Evolutionary conservation across 1,140 invertebrate species (phyloP).

Genomic region (Neodiprion fabricii): DNA sequence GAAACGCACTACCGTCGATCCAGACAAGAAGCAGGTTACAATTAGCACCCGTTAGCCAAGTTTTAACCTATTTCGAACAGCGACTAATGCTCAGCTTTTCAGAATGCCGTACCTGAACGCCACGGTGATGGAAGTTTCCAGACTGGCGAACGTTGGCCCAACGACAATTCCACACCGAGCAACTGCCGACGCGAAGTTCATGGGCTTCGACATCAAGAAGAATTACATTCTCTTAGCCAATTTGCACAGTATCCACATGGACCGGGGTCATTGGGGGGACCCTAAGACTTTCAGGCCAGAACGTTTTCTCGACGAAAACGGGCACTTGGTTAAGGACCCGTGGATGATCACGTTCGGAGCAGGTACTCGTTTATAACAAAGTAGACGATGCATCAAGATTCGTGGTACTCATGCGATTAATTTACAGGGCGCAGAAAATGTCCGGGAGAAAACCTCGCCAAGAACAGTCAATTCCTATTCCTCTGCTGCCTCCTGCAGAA

Average conservation of each 20-base stretch:
- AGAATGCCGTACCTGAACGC: slow-evolving; percentile 63
- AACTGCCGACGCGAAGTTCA: slow-evolving; percentile 47
- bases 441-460: slow-evolving; percentile 58
- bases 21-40: slow-evolving; percentile 49
- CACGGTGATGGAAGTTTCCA: slow-evolving; percentile 56
- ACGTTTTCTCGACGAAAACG: slow-evolving; percentile 63
- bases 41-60: too few species aligned
- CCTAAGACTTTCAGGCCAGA: slow-evolving; percentile 67
- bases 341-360: slow-evolving; percentile 63
- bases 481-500: slow-evolving; percentile 52
- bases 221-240: slow-evolving; percentile 53
- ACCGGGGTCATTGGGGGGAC: slow-evolving; percentile 63
- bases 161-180: slow-evolving; percentile 56
- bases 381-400: slow-evolving; percentile 5
- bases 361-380: slow-evolving; percentile 45
- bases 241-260: slow-evolving; percentile 55
- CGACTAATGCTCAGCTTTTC: slow-evolving; percentile 22
- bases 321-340: slow-evolving; percentile 57
- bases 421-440: slow-evolving; percentile 54
- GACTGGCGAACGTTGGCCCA: slow-evolving; percentile 59
- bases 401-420: not conserved
- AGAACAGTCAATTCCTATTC: slow-evolving; percentile 56
- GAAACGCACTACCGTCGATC: slow-evolving; percentile 47
- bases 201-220: slow-evolving; percentile 61
- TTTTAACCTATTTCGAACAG: slow-evolving; percentile 6